Evolutionary conservation across 2,888 invertebrate species (phyloP), one percentile per base, ranked within the genome.

Genomic region (Acanthosoma haemorrhoidale): DNA sequence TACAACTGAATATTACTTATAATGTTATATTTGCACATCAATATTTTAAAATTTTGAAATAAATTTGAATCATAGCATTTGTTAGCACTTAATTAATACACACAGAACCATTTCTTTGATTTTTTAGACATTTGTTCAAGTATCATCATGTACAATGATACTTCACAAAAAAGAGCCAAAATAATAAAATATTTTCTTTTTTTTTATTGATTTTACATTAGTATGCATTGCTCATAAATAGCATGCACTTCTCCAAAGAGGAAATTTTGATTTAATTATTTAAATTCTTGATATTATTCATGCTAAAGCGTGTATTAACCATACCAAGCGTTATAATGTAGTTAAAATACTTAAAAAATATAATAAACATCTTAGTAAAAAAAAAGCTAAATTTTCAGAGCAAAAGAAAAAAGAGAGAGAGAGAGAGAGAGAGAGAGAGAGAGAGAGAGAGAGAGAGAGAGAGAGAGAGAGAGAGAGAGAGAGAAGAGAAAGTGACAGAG

Each of bases 231-330:
- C 64, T 64, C 25, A 64, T 64, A 41, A 41, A 15, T n/a, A 25
- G 39, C 64, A 64, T 64, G 64, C 64, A 64, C 21, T 51, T n/a
- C 13, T 39, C 41, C 21, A 64, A 41, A 15, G 38, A 21, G 5
- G 32, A 16, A 21, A 13, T 2, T 13, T 5, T 11, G 21, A 13
- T 43, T 13, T 11, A 13, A 13, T n/a, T 16, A 43, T 9, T 18
- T 18, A 43, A 3, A 8, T 51, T 51, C 29, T 51, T 51, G 51
- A 51, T 51, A 51, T n/a, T 51, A 25, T n/a, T 64, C 64, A 64
- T 64, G 64, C 64, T 39, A 38, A 64, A 64, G 64, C 64, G 64
- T 64, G 64, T 39, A 64, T 64, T 64, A 34, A 64, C 31, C 25
- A 39, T 15, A 41, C 29, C 64, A 64, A 64, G 64, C 64, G 41